A percentile compares a stretch with the other conserved stretches of the same genome.
Conservation (phyloP, 1,140 invertebrate species). For the Pseudomyrmex dendroicus region DNA sequence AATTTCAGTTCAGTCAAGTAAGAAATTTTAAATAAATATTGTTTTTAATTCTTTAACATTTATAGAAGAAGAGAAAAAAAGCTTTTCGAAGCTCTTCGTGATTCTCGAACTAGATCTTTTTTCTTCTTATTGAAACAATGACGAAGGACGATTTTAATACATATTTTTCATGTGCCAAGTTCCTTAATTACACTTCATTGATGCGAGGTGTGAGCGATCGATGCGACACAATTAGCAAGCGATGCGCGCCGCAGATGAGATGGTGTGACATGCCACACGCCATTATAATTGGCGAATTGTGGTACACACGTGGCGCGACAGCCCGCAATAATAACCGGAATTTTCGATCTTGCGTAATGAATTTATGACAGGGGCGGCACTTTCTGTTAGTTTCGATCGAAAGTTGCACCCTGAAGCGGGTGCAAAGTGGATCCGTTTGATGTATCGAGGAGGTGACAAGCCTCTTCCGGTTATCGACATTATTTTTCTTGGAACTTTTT, state of each 20-base stretch:
- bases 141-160: too few relatives aligned
- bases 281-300: constrained; percentile 53
- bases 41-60: too few relatives aligned
- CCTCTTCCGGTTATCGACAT: constrained; percentile 1
- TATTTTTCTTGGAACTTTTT: constrained; percentile 25
- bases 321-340: constrained; percentile 14
- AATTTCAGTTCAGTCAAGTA: too few relatives aligned
- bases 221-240: constrained; percentile 47
- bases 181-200: not conserved
- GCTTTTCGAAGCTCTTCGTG: too few relatives aligned
- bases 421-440: constrained; percentile 7
- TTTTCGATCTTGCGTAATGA: constrained; percentile 35
- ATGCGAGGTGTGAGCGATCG: constrained; percentile 15
- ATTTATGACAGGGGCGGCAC: not conserved
- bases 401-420: constrained; percentile 7
- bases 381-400: constrained; percentile 22
- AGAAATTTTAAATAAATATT: too few relatives aligned
- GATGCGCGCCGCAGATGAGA: constrained; percentile 42
- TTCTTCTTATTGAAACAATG: too few relatives aligned
- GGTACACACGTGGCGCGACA: constrained; percentile 21
- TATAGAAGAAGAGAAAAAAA: too few relatives aligned
- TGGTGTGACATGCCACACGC: constrained; percentile 17
- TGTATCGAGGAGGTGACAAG: not conserved
- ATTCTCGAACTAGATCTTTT: too few relatives aligned
- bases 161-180: too few relatives aligned